Conservation (phyloP, 53 echinoderm and acorn worm genomes). For the Holothuria scabra region DNA sequence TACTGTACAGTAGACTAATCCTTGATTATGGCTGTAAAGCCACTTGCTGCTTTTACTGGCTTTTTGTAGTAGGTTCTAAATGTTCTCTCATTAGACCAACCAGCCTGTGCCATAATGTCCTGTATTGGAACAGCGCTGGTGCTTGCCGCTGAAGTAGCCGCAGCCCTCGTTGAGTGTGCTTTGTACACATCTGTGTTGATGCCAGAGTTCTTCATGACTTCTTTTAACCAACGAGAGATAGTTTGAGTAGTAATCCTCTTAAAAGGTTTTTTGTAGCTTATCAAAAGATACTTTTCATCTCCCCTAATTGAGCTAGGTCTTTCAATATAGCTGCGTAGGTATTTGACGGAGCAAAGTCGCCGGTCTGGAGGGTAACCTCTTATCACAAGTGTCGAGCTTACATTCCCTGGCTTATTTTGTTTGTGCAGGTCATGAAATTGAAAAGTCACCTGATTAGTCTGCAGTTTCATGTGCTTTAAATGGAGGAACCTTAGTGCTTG, state of each 20-base stretch:
- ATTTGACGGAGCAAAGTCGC: background rate
- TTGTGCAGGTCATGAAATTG: conserved; percentile 1
- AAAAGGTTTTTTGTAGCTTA: conserved; percentile 13
- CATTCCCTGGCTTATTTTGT: conserved; percentile 22
- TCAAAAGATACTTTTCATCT: conserved; percentile 5
- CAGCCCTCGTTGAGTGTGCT: conserved; percentile 44
- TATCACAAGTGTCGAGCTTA: background rate
- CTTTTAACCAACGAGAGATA: background rate
- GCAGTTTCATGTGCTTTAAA: too few species aligned
- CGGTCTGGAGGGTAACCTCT: conserved; percentile 10
- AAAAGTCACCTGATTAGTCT: conserved; percentile 7
- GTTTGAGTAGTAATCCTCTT: conserved; percentile 4
- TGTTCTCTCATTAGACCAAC: conserved; percentile 17
- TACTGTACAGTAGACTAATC: too few species aligned
- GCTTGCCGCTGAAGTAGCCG: background rate
- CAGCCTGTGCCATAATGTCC: background rate
- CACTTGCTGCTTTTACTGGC: background rate
- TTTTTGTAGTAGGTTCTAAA: conserved; percentile 39
- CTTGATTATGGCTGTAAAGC: too few species aligned
- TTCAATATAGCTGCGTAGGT: background rate
- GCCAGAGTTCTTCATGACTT: conserved; percentile 26
- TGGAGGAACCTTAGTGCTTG: too few species aligned
- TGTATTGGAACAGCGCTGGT: background rate
- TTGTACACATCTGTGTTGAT: conserved; percentile 43
- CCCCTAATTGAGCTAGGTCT: background rate